Percentiles rank a stretch among this genome's conserved stretches.
phyloP scores from a whole-genome alignment of 64 coral and sea anemone genomes.

The Montipora sp. region DNA sequence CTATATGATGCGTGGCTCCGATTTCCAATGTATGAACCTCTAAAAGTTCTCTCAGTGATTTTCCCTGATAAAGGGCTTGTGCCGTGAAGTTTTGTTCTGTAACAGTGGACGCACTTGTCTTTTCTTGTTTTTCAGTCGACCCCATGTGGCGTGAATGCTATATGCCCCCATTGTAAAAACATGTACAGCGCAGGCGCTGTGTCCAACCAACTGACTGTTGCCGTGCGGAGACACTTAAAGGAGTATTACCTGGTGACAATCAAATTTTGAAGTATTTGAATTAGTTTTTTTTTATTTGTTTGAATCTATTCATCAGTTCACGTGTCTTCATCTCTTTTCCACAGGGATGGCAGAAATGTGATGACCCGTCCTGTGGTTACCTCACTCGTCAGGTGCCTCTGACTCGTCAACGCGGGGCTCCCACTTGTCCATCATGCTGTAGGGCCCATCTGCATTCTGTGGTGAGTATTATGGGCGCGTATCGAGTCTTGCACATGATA shows the following conservation, averaged over 20 bases:
- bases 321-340: background rate
- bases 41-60: too few relatives aligned
- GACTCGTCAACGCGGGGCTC: slow-evolving; percentile 71
- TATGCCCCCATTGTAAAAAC: slow-evolving; percentile 70
- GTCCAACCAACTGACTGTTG: slow-evolving; percentile 82
- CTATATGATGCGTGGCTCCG: too few relatives aligned
- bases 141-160: background rate
- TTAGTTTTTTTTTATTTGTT: background rate
- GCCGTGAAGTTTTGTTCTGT: too few relatives aligned
- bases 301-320: background rate
- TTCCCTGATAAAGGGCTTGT: too few relatives aligned
- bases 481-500: too few relatives aligned
- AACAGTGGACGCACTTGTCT: too few relatives aligned
- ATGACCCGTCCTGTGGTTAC: slow-evolving; percentile 92
- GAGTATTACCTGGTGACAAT: slow-evolving; percentile 81
- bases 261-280: background rate
- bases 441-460: slow-evolving; percentile 76
- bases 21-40: too few relatives aligned
- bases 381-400: slow-evolving; percentile 84
- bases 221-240: slow-evolving; percentile 85
- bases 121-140: slow-evolving; percentile 36
- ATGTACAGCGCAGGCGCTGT: slow-evolving; percentile 67
- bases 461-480: slow-evolving; percentile 38
- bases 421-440: slow-evolving; percentile 77
- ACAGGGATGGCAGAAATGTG: slow-evolving; percentile 94